Percentiles rank a stretch among this genome's conserved stretches.
Evolutionary conservation across 2,797 vertebrate genomes (phyloP).

Genomic region (Urophycis tenuis): DNA sequence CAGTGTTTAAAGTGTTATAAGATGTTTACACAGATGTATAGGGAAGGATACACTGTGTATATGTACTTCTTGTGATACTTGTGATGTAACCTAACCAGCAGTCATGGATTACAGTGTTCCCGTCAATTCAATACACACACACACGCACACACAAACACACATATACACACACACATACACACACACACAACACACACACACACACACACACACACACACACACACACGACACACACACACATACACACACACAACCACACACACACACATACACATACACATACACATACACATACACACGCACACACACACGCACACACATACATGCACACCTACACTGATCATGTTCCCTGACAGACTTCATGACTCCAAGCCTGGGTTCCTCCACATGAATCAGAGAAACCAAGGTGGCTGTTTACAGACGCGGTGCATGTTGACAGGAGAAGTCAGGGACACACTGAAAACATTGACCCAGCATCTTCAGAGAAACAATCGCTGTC

Average conservation of each 20-base stretch:
- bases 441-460: not conserved
- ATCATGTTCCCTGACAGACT: slow-evolving; percentile 9
- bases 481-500: not conserved
- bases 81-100: not conserved
- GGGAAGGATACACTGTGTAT: not conserved
- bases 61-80: not conserved
- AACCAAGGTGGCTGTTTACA: not conserved
- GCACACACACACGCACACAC: not conserved
- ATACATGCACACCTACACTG: not conserved
- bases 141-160: too few relatives aligned
- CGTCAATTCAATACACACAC: not conserved
- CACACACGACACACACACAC: too few relatives aligned
- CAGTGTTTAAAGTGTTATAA: too few relatives aligned
- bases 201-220: too few relatives aligned
- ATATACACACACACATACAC: too few relatives aligned
- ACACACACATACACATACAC: too few relatives aligned
- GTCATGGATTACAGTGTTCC: not conserved
- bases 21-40: not conserved
- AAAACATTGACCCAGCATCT: not conserved
- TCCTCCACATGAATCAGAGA: slow-evolving; percentile 8
- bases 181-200: too few relatives aligned
- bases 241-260: too few relatives aligned
- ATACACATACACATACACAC: not conserved
- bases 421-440: not conserved
- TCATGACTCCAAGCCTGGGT: slow-evolving; percentile 21